phyloP scores from a whole-genome alignment of 2,888 invertebrate species.

The Epinotia brunnichana region DNA sequence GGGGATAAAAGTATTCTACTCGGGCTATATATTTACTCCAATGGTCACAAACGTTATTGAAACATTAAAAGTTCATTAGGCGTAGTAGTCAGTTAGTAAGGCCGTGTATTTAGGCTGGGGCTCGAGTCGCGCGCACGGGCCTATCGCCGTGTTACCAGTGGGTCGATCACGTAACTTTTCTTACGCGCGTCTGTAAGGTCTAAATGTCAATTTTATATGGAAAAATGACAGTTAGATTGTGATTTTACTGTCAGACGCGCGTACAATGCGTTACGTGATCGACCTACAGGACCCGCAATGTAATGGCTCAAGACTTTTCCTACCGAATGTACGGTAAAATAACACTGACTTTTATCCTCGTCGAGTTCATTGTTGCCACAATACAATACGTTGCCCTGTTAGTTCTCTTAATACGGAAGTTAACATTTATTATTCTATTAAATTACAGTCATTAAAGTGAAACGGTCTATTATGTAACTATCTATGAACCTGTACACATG shows the following conservation, averaged over 20 bases:
- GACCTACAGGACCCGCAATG: neutral
- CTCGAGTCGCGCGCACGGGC: neutral
- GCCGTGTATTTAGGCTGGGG: neutral
- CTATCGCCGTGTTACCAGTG: neutral
- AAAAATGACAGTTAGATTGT: too few relatives aligned
- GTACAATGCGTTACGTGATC: too few relatives aligned
- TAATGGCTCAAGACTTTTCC: slow-evolving; percentile 55
- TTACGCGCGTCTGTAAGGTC: too few relatives aligned
- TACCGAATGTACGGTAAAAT: slow-evolving; percentile 72
- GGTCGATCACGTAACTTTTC: too few relatives aligned
- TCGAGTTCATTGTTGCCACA: slow-evolving; percentile 72
- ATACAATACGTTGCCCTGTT: slow-evolving; percentile 74
- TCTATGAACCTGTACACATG: slow-evolving; percentile 33
- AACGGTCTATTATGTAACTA: slow-evolving; percentile 41
- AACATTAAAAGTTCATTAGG: neutral
- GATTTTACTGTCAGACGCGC: too few relatives aligned
- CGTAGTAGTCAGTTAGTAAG: neutral
- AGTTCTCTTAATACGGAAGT: slow-evolving; percentile 80
- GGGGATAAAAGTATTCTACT: slow-evolving; percentile 58
- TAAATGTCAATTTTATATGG: too few relatives aligned
- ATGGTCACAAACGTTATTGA: neutral
- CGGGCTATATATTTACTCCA: slow-evolving; percentile 5
- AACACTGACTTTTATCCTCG: slow-evolving; percentile 70
- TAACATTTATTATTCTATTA: slow-evolving; percentile 81
- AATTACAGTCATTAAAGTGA: slow-evolving; percentile 61